Percentiles rank a stretch among this genome's conserved stretches.
Conservation (phyloP, 2,888 invertebrate species). For the Anorthoa munda region DNA sequence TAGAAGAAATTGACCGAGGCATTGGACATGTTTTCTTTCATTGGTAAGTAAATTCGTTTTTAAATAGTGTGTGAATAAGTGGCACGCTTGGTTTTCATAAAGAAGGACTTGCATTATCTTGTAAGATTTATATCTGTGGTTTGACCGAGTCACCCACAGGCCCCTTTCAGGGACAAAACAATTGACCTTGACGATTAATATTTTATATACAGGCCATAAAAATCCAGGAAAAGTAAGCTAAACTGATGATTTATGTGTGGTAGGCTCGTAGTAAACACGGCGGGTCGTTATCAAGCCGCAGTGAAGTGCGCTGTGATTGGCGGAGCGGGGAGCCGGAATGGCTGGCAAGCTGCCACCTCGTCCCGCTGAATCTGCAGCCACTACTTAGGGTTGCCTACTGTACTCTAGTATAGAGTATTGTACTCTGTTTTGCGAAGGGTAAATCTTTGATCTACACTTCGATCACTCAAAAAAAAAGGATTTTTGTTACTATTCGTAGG, state of each 20-base stretch:
- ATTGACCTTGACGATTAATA: conserved; percentile 41
- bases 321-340: conserved; percentile 65
- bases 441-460: too few relatives aligned
- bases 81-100: too few relatives aligned
- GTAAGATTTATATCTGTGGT: background rate
- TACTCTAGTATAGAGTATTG: too few relatives aligned
- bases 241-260: conserved; percentile 62
- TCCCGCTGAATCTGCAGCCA: conserved; percentile 71
- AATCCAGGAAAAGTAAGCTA: conserved; percentile 40
- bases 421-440: too few relatives aligned
- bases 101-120: too few relatives aligned
- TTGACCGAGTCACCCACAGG: background rate
- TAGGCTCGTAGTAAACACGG: conserved; percentile 62
- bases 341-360: conserved; percentile 81
- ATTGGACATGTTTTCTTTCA: too few relatives aligned
- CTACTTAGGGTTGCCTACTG: conserved; percentile 19
- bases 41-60: too few relatives aligned
- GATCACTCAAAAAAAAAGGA: too few relatives aligned
- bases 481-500: too few relatives aligned
- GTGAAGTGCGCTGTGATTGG: conserved; percentile 72
- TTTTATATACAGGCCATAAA: conserved; percentile 22
- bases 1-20: too few relatives aligned
- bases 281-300: conserved; percentile 66
- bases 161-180: background rate
- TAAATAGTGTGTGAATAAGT: too few relatives aligned